phyloP scores from a whole-genome alignment of 2,113 vertebrate genomes.

The Oryzias melastigma region DNA sequence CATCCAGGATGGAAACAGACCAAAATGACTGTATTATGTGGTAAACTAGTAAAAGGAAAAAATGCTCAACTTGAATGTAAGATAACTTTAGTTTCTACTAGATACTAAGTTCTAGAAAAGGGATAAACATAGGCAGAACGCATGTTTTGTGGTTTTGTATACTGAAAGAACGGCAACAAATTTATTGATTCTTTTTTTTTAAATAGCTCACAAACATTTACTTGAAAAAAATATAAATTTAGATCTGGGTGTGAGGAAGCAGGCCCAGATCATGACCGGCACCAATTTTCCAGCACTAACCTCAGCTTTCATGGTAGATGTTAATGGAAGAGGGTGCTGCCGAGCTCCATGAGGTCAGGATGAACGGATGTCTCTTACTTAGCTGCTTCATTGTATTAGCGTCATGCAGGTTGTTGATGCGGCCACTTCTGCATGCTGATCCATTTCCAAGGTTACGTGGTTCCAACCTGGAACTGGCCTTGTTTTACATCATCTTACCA shows the following conservation, averaged over 20 bases:
- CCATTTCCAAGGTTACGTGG: constrained; percentile 51
- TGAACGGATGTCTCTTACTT: constrained; percentile 45
- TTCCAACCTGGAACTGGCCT: constrained; percentile 41
- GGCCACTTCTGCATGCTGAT: constrained; percentile 41
- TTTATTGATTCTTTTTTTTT: too few species aligned
- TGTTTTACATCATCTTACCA: constrained; percentile 29
- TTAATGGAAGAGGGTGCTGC: constrained; percentile 58
- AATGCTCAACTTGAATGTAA: too few species aligned
- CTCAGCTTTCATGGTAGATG: constrained; percentile 38
- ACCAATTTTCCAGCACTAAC: constrained; percentile 46
- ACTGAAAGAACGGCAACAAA: too few species aligned
- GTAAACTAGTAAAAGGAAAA: too few species aligned
- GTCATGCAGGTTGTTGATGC: constrained; percentile 47
- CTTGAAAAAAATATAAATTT: constrained; percentile 17
- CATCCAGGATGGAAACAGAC: not conserved
- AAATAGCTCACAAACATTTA: too few species aligned
- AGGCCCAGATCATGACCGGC: constrained; percentile 15
- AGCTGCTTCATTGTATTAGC: constrained; percentile 51
- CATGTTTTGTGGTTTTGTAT: too few species aligned
- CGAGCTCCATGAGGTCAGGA: constrained; percentile 49
- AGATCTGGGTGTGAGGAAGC: constrained; percentile 26
- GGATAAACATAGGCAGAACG: too few species aligned
- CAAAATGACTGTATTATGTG: too few species aligned
- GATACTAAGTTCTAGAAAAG: too few species aligned
- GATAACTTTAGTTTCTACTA: too few species aligned